phyloP scores from a whole-genome alignment of 2,888 invertebrate species.

The Metacarcinus magister region DNA sequence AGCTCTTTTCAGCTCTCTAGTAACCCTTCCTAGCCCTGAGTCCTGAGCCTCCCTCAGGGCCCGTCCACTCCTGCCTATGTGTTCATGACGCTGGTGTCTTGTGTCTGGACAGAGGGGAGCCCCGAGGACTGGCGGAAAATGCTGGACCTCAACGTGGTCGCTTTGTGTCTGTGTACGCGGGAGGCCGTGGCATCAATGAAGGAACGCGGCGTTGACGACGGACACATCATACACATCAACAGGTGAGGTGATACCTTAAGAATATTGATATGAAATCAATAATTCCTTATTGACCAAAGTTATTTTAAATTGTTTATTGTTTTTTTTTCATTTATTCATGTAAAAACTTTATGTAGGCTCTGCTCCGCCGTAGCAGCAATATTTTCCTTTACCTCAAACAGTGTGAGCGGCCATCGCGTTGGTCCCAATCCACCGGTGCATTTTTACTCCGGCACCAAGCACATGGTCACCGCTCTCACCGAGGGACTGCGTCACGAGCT shows the following conservation, averaged over 20 bases:
- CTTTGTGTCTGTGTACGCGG: slow-evolving; percentile 87
- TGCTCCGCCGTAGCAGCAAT: too few relatives aligned
- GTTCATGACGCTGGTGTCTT: not conserved
- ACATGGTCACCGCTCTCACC: slow-evolving; percentile 85
- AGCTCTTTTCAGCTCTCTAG: not conserved
- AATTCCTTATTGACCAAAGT: too few relatives aligned
- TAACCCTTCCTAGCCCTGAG: not conserved
- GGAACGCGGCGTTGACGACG: slow-evolving; percentile 85
- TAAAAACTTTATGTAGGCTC: too few relatives aligned
- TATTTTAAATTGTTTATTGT: too few relatives aligned
- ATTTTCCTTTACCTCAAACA: slow-evolving; percentile 76
- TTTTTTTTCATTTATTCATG: too few relatives aligned
- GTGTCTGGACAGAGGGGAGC: slow-evolving; percentile 76
- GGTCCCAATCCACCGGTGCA: slow-evolving; percentile 83
- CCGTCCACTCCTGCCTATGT: not conserved
- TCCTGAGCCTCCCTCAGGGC: too few relatives aligned
- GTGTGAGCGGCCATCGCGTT: slow-evolving; percentile 84
- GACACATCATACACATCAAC: slow-evolving; percentile 88
- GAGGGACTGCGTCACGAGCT: slow-evolving; percentile 86
- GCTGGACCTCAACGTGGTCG: slow-evolving; percentile 87
- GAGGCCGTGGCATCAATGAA: slow-evolving; percentile 87
- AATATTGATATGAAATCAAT: too few relatives aligned
- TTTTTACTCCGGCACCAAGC: slow-evolving; percentile 86
- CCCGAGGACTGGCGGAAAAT: slow-evolving; percentile 84
- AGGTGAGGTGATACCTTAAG: slow-evolving; percentile 85